Base-by-base conservation (phyloP, 2,888 invertebrate species). In the Geophilus truncorum region DNA sequence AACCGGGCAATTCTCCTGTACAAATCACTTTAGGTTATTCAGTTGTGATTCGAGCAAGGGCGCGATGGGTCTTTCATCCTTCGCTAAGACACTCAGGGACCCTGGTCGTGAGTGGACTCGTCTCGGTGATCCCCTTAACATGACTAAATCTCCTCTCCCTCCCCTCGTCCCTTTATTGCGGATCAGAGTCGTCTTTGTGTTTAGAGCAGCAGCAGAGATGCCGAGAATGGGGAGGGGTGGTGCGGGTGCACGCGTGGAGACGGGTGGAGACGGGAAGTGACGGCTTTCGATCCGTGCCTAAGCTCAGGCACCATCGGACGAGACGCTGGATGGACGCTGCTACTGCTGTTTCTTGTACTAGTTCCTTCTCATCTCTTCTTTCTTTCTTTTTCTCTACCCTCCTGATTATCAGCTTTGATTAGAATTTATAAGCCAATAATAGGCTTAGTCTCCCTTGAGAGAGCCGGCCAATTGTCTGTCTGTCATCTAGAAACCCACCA, bases 361-460 rank as follows among this genome's bases (percentile, higher is more conserved):
- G 51, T 51, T 51, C 51, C 18, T 51, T 7, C 51, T 32, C 32
- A 9, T 32, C 32, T 32, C 32, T 32, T 32, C 32, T 51, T 18
- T 51, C 18, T 51, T 51, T 51, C 32, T 51, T 18, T 51, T 7
- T 51, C 21, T 51, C 51, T 51, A 51, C 25, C 76, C 30, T 75
- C 76, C 76, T 75, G 76, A 75, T 75, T 75, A 75, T 75, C 76
- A 75, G 76, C 76, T 75, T 75, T 75, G 76, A 75, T 75, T 75
- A 75, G 76, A 75, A 75, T 75, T 75, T 75, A 75, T 75, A 75
- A 75, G 76, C 76, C 76, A 75, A 75, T 75, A 75, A 75, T 75
- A 75, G 76, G 76, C 76, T 75, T 75, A 75, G 76, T 75, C 23
- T 75, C 76, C 32, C 76, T 32, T 32, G 76, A 75, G 76, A 75